A percentile compares a stretch with the other conserved stretches of the same genome.
phyloP scores from a whole-genome alignment of 2,797 vertebrate species.

The Mus caroli region DNA sequence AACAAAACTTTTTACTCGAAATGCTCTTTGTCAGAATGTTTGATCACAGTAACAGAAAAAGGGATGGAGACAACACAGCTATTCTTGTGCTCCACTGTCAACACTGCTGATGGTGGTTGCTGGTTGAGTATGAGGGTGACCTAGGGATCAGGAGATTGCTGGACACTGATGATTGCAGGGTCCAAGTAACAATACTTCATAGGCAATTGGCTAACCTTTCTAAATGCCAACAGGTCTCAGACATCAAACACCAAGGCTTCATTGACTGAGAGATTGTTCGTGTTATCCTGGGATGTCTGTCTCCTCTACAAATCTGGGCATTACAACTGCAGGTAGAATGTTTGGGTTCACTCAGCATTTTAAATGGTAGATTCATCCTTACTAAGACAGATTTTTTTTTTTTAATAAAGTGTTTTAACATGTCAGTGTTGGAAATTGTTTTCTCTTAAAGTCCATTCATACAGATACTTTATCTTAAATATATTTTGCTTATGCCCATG shows the following conservation, averaged over 20 bases:
- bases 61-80: neutral
- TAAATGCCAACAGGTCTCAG: neutral
- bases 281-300: neutral
- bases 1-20: too few relatives aligned
- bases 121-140: neutral
- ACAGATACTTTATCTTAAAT: neutral
- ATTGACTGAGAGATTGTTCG: neutral
- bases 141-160: neutral
- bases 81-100: neutral
- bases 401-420: neutral
- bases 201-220: neutral
- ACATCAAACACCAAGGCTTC: neutral
- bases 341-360: neutral
- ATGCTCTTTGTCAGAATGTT: neutral
- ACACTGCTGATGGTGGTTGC: neutral
- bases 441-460: neutral
- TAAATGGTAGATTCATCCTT: neutral
- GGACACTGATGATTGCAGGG: neutral
- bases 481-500: neutral
- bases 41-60: neutral
- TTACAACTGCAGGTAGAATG: neutral
- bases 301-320: neutral
- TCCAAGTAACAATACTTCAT: accelerated
- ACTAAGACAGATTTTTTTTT: neutral
- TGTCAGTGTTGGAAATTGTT: neutral